phyloP scores from a whole-genome alignment of 2,888 invertebrate species.

The Drosophila diplacantha region DNA sequence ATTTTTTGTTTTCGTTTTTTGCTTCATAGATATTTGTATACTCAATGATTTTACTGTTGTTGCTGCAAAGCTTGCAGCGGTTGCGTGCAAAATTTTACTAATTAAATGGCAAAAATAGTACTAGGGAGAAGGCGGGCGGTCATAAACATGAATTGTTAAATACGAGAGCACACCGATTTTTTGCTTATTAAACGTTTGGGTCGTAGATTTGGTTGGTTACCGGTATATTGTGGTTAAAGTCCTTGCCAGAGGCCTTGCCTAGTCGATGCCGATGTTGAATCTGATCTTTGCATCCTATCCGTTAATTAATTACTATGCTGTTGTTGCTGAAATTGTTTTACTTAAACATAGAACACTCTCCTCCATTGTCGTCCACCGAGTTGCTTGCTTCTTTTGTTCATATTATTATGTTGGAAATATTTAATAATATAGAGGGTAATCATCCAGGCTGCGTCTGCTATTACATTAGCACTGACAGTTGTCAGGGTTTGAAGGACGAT shows the following conservation, averaged over 20 bases:
- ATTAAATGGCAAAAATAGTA: slow-evolving; percentile 59
- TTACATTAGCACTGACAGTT: slow-evolving; percentile 85
- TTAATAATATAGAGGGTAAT: slow-evolving; percentile 61
- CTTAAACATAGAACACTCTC: slow-evolving; percentile 56
- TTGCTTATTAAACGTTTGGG: slow-evolving; percentile 30
- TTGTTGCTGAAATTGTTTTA: slow-evolving; percentile 63
- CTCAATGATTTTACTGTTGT: slow-evolving; percentile 31
- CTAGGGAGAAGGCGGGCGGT: slow-evolving; percentile 49
- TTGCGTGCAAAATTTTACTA: slow-evolving; percentile 66
- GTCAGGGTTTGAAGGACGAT: slow-evolving; percentile 85
- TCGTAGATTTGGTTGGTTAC: slow-evolving; percentile 11
- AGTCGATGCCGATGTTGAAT: slow-evolving; percentile 36
- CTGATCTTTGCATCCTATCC: slow-evolving; percentile 59
- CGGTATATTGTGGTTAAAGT: slow-evolving; percentile 17
- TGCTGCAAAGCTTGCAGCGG: slow-evolving; percentile 41
- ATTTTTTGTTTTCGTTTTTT: slow-evolving; percentile 16
- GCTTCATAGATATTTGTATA: slow-evolving; percentile 43
- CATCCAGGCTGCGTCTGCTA: slow-evolving; percentile 55
- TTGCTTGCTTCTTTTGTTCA: slow-evolving; percentile 47
- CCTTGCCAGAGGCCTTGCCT: slow-evolving; percentile 26
- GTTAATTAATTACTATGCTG: slow-evolving; percentile 56
- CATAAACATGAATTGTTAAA: slow-evolving; percentile 37
- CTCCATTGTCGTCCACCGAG: slow-evolving; percentile 30
- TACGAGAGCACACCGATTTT: slow-evolving; percentile 43
- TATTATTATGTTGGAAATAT: slow-evolving; percentile 50